Evolutionary conservation across 2,113 vertebrate genomes (phyloP).

Genomic region (Poeciliopsis turrubarensis): DNA sequence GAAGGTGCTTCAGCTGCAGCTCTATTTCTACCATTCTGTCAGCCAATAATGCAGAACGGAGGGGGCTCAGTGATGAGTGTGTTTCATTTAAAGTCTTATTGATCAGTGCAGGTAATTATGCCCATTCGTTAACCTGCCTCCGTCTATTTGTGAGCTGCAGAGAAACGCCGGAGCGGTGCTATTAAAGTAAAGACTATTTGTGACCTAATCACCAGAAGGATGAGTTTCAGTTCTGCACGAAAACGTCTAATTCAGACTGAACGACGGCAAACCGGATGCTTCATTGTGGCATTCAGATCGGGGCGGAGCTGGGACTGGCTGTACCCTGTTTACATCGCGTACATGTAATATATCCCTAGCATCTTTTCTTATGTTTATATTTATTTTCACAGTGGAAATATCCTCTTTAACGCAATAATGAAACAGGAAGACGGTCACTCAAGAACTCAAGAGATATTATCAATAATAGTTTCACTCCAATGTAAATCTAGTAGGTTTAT

Average conservation of each 20-base stretch:
- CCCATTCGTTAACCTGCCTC: conserved; percentile 47
- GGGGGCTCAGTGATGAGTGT: conserved; percentile 56
- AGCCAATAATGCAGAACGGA: neutral
- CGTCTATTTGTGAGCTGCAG: conserved; percentile 11
- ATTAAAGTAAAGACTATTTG: conserved; percentile 11
- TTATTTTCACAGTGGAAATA: neutral
- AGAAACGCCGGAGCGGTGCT: neutral
- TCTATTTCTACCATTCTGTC: conserved; percentile 25
- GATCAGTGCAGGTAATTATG: conserved; percentile 63
- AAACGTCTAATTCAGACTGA: neutral
- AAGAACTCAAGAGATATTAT: neutral
- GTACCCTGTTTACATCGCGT: too few relatives aligned
- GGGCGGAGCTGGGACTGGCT: too few relatives aligned
- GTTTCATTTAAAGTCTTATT: conserved; percentile 71
- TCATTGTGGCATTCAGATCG: neutral
- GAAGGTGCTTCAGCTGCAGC: neutral
- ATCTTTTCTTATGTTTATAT: neutral
- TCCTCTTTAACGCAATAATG: neutral
- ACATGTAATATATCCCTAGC: neutral
- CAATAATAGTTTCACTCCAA: too few relatives aligned
- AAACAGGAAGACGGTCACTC: neutral
- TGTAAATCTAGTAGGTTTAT: too few relatives aligned
- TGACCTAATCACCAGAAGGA: neutral
- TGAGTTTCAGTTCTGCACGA: neutral
- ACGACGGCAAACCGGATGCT: neutral